Base-by-base conservation (phyloP, 2,113 vertebrate genomes). In the Phrynosoma platyrhinos region DNA sequence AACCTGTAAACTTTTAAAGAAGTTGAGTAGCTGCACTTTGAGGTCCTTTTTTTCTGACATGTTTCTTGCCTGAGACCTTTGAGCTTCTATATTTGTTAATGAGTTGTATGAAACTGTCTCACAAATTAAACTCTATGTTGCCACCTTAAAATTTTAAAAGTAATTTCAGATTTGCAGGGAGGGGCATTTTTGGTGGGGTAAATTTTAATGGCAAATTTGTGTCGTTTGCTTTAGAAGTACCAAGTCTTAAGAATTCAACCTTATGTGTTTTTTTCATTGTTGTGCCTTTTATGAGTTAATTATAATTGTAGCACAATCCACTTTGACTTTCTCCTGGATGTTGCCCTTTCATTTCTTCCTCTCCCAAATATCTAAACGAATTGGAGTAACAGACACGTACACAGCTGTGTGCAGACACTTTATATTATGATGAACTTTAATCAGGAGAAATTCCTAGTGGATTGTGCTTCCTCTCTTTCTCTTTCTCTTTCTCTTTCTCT, bases 241-340 rank as follows among this genome's bases (percentile, higher is more conserved):
- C 23, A 36, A 84, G 68, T 88, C 89, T 89, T 1, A 84, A 84
- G 93, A 89, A 88, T 90, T 91, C 64, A 4, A 0, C 84, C 91
- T 86, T 69, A 55, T 91, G 82, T 4, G 1, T 80, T 83, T 90
- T 64, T 30, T 84, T 85, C 82, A 84, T 92, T n/a, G 89, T 92
- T 92, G 94, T 95, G 91, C 94, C 96, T 94, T 90, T 94, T 90
- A 13, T 91, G 89, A 91, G 92, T 95, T 95, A 75, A 89, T 55
- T 91, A 66, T 90, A 88, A 32, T 30, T 40, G 47, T 47, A 47
- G 74, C 87, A 58, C 81, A 78, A 72, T 78, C 64, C 32, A 55
- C 81, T 68, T 27, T 62, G 21, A 23, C 55, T 21, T 68, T 69
- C 74, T 88, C 42, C 47, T 77, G 80, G 2, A 40, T 23, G 69